phyloP scores from a whole-genome alignment of 2,888 invertebrate genomes.

The Agrilus cyanescens region DNA sequence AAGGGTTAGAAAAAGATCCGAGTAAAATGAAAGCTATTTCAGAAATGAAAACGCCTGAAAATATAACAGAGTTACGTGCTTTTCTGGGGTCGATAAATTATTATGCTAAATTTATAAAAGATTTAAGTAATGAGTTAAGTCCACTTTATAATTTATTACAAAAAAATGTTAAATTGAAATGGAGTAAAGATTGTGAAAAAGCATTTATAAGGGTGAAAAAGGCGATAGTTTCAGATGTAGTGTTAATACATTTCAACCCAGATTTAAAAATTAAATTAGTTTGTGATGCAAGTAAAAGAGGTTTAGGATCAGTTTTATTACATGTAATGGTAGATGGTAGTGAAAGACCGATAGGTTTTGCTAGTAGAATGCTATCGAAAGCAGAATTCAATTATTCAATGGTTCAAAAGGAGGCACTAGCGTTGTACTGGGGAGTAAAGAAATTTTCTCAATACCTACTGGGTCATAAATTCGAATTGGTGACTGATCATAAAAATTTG shows the following conservation, averaged over 20 bases:
- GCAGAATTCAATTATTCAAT: slow-evolving; percentile 10
- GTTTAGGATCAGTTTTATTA: slow-evolving; percentile 18
- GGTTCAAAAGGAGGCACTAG: slow-evolving; percentile 13
- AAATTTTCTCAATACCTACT: slow-evolving; percentile 26
- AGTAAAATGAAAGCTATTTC: slow-evolving; percentile 7
- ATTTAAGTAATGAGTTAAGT: slow-evolving; percentile 2
- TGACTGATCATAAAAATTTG: slow-evolving; percentile 26
- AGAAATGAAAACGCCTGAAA: slow-evolving; percentile 4
- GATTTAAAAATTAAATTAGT: slow-evolving; percentile 15
- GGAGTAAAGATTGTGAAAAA: slow-evolving; percentile 2
- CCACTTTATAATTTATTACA: slow-evolving; percentile 8
- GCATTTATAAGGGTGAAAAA: slow-evolving; percentile 4
- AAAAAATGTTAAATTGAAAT: slow-evolving; percentile 4
- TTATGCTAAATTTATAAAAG: slow-evolving; percentile 7
- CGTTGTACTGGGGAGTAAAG: slow-evolving; percentile 12
- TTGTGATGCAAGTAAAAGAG: too few relatives aligned
- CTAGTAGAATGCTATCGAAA: slow-evolving; percentile 10
- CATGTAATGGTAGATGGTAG: slow-evolving; percentile 19
- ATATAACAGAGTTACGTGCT: slow-evolving; percentile 4
- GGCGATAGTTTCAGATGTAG: slow-evolving; percentile 5
- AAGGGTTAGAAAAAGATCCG: slow-evolving; percentile 10
- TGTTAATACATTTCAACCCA: slow-evolving; percentile 12
- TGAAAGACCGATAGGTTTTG: slow-evolving; percentile 21
- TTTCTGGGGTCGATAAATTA: slow-evolving; percentile 10
- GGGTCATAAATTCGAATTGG: slow-evolving; percentile 21